Conservation (phyloP, 2,888 invertebrate genomes). For the Sipha maydis region DNA sequence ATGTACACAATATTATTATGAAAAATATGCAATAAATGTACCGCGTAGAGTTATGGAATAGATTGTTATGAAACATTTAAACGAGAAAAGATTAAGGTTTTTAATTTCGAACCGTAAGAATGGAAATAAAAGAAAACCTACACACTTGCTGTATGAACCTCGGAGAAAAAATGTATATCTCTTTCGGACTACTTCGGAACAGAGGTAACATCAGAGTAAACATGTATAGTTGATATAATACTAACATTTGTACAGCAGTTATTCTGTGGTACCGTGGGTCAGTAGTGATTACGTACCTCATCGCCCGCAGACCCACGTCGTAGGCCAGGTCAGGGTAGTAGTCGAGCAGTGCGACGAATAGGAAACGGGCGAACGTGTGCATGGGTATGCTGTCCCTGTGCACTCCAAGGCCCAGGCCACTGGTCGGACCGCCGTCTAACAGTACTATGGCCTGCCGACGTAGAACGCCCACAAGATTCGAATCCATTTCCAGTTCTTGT, state of each 20-base stretch:
- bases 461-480: slow-evolving; percentile 76
- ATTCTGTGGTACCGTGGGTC: not conserved
- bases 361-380: slow-evolving; percentile 84
- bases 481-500: slow-evolving; percentile 81
- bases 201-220: too few species aligned
- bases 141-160: too few species aligned
- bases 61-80: too few species aligned
- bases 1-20: too few species aligned
- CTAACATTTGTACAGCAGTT: not conserved
- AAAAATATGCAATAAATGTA: too few species aligned
- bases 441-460: slow-evolving; percentile 76
- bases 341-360: slow-evolving; percentile 80
- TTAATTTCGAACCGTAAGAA: too few species aligned
- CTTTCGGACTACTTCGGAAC: too few species aligned
- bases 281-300: slow-evolving; percentile 70
- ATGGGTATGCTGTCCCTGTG: slow-evolving; percentile 85
- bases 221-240: too few species aligned
- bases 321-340: slow-evolving; percentile 83
- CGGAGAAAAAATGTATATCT: too few species aligned
- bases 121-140: too few species aligned
- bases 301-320: slow-evolving; percentile 80
- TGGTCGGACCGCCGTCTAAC: slow-evolving; percentile 81
- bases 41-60: too few species aligned
- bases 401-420: slow-evolving; percentile 79
- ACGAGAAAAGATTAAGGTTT: too few species aligned